Evolutionary conservation across 2,797 vertebrate species (phyloP).

Genomic region (Cyclura pinguis): DNA sequence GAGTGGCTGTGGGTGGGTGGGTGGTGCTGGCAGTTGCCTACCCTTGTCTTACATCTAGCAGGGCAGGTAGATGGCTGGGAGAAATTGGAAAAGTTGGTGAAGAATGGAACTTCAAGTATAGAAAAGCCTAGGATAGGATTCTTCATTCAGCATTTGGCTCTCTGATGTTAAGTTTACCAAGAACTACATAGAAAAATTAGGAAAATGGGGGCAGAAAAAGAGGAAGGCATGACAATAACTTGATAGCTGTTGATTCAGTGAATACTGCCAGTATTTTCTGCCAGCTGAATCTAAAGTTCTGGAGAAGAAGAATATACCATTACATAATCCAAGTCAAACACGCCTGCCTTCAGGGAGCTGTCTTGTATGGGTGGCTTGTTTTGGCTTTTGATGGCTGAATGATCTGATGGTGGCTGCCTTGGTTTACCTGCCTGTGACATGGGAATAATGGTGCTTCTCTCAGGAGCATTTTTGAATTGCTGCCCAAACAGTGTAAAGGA

Average conservation of each 20-base stretch:
- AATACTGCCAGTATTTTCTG: background rate
- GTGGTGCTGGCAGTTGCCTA: background rate
- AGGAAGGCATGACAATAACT: background rate
- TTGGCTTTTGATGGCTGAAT: conserved; percentile 16
- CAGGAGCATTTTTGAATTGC: conserved; percentile 4
- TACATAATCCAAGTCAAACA: background rate
- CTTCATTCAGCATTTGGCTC: background rate
- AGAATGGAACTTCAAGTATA: background rate
- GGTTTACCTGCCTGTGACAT: conserved; percentile 33
- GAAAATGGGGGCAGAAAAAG: background rate
- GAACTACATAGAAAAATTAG: background rate
- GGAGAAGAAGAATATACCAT: background rate
- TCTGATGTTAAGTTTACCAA: background rate
- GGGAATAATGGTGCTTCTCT: conserved; percentile 29
- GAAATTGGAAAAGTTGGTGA: background rate
- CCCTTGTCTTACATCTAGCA: background rate
- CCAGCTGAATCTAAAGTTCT: background rate
- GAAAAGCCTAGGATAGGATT: background rate
- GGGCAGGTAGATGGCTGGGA: background rate
- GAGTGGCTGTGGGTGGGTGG: no score
- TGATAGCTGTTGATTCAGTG: background rate
- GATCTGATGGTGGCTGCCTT: conserved; percentile 19
- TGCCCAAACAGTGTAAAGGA: conserved; percentile 7
- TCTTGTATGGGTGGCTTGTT: conserved; percentile 33
- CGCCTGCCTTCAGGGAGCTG: background rate